Percentiles rank a stretch among this genome's conserved stretches.
phyloP scores from a whole-genome alignment of 2,113 vertebrate species.

The Atherinomorus stipes region DNA sequence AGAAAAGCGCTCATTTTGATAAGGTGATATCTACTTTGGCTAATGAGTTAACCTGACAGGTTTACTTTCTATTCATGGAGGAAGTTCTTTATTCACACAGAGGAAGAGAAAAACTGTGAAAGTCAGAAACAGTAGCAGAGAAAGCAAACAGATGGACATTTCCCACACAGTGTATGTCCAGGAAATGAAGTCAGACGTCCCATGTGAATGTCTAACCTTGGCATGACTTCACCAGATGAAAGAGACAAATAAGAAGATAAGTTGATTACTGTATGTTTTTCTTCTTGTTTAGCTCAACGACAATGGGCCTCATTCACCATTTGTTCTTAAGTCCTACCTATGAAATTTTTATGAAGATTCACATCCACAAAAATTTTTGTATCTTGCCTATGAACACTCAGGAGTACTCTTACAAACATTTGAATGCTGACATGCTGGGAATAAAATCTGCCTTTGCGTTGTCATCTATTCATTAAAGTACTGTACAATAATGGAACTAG shows the following conservation, averaged over 20 bases:
- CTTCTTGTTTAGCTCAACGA: background rate
- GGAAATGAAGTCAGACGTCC: constrained; percentile 40
- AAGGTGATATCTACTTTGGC: constrained; percentile 16
- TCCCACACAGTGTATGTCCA: constrained; percentile 39
- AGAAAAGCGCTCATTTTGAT: constrained; percentile 16
- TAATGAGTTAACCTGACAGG: constrained; percentile 12
- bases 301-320: background rate
- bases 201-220: constrained; percentile 22
- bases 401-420: too few relatives aligned
- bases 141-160: constrained; percentile 41
- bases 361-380: too few relatives aligned
- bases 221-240: constrained; percentile 23
- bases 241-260: constrained; percentile 28
- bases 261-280: constrained; percentile 1
- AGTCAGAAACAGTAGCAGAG: background rate
- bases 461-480: too few relatives aligned
- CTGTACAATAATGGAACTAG: too few relatives aligned
- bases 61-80: background rate
- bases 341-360: too few relatives aligned
- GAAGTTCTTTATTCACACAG: too few relatives aligned
- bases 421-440: too few relatives aligned
- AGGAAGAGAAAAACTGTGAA: too few relatives aligned
- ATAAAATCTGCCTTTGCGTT: too few relatives aligned
- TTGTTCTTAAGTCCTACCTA: too few relatives aligned
- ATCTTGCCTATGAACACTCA: too few relatives aligned